Evolutionary conservation across 1,140 invertebrate genomes (phyloP), one percentile per base, ranked within the genome.

Genomic region (Myzus persicae): DNA sequence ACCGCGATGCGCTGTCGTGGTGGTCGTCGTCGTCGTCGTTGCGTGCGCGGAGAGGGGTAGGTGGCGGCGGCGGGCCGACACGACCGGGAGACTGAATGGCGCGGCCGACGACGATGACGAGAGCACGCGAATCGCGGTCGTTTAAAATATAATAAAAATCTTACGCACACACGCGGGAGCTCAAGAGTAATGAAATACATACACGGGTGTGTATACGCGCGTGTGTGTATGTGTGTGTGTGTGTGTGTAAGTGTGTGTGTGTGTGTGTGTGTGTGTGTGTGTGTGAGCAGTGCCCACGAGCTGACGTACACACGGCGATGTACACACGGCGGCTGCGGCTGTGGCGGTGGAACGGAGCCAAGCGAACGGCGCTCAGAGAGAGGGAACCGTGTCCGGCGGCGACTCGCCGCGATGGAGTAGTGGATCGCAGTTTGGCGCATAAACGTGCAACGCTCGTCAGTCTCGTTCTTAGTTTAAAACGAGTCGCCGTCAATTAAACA

Each of bases 341-440:
- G 42, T 9, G n/a, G 44, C 44, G 42, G 91, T 93, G 91, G 91
- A 93, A 93, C 91, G 67, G 81, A 93, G 91, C 91, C 91, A 93
- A 93, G 31, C 46, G 76, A 36, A 24, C 36, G 88, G 76, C 36
- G 44, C n/a, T 59, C 89, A 26, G 26, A 84, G 91, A 93, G 91
- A 93, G 91, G 91, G 91, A 42, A 92, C 91, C 26, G 67, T 48
- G 91, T 76, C 91, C 91, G 91, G 81, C 81, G 81, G 81, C 81
- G 40, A 42, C 40, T 44, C 59, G 90, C 20, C 59, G 44, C 36
- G 18, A 76, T 93, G 46, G 91, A n/a, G 81, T 93, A 93, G 91
- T 93, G 91, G 91, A 93, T 93, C 91, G 36, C 91, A n/a, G 91
- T 93, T 93, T 93, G 24, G 91, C 91, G 91, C 91, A 93, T 93